Evolutionary conservation across 2,113 vertebrate genomes (phyloP).

Genomic region (Grallaria varia): DNA sequence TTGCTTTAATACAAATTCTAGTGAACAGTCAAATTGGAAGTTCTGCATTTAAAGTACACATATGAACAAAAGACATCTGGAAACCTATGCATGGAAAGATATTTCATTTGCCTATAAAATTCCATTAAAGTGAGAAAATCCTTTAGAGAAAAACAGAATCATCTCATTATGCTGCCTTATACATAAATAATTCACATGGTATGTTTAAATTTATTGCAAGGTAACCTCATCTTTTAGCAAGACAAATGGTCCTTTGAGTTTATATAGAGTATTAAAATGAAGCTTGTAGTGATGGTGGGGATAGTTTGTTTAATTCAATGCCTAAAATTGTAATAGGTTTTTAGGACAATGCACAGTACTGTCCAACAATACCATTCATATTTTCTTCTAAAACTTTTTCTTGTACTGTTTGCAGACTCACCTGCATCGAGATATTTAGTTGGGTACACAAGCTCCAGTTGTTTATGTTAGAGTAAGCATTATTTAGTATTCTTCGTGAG

Average conservation of each 20-base stretch:
- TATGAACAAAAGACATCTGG: background rate
- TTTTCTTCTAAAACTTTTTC: background rate
- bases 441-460: background rate
- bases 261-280: slow-evolving; percentile 1
- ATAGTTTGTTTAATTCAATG: background rate
- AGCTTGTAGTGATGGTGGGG: background rate
- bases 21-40: background rate
- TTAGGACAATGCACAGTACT: background rate
- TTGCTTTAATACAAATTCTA: background rate
- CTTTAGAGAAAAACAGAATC: background rate
- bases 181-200: background rate
- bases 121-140: background rate
- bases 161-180: background rate
- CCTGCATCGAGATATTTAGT: background rate
- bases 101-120: background rate
- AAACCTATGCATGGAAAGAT: background rate
- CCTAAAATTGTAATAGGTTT: background rate
- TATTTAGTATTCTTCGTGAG: background rate
- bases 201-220: background rate
- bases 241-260: background rate
- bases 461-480: background rate
- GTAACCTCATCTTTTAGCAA: background rate
- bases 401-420: background rate
- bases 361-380: background rate
- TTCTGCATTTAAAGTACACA: background rate